A percentile compares a stretch with the other conserved stretches of the same genome.
phyloP scores from a whole-genome alignment of 2,888 invertebrate genomes.

The Xanthia icteritia region DNA sequence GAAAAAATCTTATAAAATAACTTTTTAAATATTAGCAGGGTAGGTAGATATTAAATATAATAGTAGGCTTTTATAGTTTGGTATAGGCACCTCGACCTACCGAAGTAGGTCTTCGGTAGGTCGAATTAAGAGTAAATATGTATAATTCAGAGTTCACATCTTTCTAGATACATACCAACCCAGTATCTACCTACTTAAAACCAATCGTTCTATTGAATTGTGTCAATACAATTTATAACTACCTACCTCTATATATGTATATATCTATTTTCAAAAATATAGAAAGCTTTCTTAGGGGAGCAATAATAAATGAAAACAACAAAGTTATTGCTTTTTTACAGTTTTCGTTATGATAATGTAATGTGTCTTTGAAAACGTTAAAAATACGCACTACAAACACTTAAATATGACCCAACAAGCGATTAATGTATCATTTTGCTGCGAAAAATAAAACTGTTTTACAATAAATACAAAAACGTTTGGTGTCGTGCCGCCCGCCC shows the following conservation, averaged over 20 bases:
- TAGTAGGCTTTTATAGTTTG: not conserved
- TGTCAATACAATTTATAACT: not conserved
- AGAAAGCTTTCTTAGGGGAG: not conserved
- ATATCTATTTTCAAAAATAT: not conserved
- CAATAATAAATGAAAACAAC: conserved; percentile 26
- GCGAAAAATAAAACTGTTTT: conserved; percentile 72
- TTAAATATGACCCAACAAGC: conserved; percentile 70
- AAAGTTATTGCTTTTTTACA: conserved; percentile 41
- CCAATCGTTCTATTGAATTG: not conserved
- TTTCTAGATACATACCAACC: not conserved
- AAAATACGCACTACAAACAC: conserved; percentile 69
- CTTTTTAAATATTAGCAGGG: not conserved
- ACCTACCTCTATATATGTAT: not conserved
- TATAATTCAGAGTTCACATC: not conserved
- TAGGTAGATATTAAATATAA: not conserved
- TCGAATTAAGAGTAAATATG: not conserved
- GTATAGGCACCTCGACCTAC: not conserved
- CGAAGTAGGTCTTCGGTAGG: not conserved
- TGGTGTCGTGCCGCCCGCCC: conserved; percentile 75
- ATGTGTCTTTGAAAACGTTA: conserved; percentile 68
- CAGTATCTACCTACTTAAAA: not conserved
- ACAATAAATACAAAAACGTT: conserved; percentile 42
- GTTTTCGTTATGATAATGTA: conserved; percentile 41
- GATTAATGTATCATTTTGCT: conserved; percentile 81
- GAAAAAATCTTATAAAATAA: not conserved